Conservation (phyloP, 1,140 invertebrate species). For the Papilio glaucus region DNA sequence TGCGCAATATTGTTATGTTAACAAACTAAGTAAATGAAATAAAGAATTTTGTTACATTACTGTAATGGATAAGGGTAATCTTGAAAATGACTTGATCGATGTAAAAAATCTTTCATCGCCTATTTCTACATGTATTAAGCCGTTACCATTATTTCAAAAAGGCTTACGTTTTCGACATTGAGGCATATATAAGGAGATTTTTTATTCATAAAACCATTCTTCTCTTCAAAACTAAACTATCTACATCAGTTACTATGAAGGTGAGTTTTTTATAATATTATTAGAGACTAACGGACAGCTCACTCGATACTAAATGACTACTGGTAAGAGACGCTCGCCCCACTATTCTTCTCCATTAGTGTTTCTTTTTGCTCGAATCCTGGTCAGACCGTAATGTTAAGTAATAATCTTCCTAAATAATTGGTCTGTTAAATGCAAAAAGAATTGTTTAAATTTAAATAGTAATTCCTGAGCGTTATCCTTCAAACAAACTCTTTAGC, state of each 20-base stretch:
- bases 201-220: neutral
- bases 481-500: too few relatives aligned
- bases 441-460: too few relatives aligned
- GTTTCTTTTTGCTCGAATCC: too few relatives aligned
- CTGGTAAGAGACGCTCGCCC: too few relatives aligned
- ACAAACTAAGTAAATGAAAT: neutral
- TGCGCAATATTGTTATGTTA: neutral
- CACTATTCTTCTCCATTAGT: too few relatives aligned
- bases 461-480: too few relatives aligned
- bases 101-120: slow-evolving; percentile 2
- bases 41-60: slow-evolving; percentile 1
- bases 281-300: too few relatives aligned
- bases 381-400: too few relatives aligned
- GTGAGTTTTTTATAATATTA: neutral
- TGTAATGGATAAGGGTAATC: slow-evolving; percentile 9
- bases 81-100: slow-evolving; percentile 19
- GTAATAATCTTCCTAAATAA: too few relatives aligned
- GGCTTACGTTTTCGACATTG: slow-evolving; percentile 16
- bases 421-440: too few relatives aligned
- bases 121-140: neutral
- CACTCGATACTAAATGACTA: too few relatives aligned
- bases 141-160: neutral
- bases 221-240: neutral
- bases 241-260: neutral
- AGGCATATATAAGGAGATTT: neutral